Evolutionary conservation across 2,888 invertebrate species (phyloP).

Genomic region (Diarsia dahlii): DNA sequence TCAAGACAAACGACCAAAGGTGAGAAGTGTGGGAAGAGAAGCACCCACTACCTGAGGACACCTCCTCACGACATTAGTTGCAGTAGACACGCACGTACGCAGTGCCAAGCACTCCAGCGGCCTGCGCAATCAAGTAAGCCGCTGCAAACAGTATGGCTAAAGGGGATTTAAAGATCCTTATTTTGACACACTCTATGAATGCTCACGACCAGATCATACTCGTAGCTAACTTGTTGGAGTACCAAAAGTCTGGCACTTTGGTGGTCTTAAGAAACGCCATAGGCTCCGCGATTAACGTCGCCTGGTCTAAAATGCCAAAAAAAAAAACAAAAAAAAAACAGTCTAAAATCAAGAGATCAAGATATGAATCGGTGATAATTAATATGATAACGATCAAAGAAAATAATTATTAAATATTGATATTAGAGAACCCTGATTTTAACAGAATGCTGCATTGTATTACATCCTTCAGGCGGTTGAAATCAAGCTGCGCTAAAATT

Average conservation of each 20-base stretch:
- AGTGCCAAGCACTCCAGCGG: too few relatives aligned
- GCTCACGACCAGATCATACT: neutral
- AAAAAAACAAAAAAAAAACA: too few relatives aligned
- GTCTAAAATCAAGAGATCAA: neutral
- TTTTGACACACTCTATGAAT: neutral
- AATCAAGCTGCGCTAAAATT: slow-evolving; percentile 37
- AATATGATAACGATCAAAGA: neutral
- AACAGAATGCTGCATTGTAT: slow-evolving; percentile 9
- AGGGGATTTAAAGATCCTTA: neutral
- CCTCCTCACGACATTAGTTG: too few relatives aligned
- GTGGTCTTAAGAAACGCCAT: neutral
- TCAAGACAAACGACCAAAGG: neutral
- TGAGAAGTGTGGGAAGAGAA: neutral
- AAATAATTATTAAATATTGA: neutral
- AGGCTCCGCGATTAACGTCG: neutral
- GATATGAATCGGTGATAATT: neutral
- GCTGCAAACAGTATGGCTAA: neutral
- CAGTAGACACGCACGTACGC: too few relatives aligned
- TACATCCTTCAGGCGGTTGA: slow-evolving; percentile 11
- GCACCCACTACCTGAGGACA: neutral
- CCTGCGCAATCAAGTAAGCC: neutral
- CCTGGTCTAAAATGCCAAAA: too few relatives aligned
- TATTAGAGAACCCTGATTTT: neutral
- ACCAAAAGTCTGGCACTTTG: neutral
- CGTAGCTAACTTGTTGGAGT: neutral